A percentile compares a stretch with the other conserved stretches of the same genome.
Evolutionary conservation across 2,888 invertebrate species (phyloP).

Genomic region (Zootermopsis nevadensis): DNA sequence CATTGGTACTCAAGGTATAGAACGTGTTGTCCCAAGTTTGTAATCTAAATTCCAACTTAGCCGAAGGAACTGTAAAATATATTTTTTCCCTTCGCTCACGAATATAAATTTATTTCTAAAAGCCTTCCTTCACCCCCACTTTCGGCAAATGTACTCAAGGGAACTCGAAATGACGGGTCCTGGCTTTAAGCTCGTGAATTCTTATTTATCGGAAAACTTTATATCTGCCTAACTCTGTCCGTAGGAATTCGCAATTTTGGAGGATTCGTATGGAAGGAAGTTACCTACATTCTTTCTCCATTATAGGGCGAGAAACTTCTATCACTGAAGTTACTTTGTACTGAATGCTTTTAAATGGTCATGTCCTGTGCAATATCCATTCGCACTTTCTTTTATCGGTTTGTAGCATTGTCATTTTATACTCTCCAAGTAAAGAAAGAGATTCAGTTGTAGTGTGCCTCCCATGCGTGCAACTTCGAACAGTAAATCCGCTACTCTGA

Average conservation of each 20-base stretch:
- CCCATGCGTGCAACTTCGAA: too few relatives aligned
- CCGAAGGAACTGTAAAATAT: neutral
- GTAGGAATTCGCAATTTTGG: slow-evolving; percentile 19
- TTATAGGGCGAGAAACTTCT: neutral
- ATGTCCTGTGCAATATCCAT: neutral
- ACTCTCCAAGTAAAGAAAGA: neutral
- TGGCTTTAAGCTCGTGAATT: slow-evolving; percentile 5
- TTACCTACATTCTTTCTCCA: slow-evolving; percentile 27
- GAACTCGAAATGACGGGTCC: slow-evolving; percentile 31
- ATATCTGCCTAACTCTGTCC: slow-evolving; percentile 14
- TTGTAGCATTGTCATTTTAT: neutral
- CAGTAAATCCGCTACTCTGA: too few relatives aligned
- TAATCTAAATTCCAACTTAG: neutral
- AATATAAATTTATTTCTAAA: slow-evolving; percentile 28
- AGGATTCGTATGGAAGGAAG: slow-evolving; percentile 10
- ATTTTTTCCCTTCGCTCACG: neutral
- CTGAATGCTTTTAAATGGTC: neutral
- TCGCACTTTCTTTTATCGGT: neutral
- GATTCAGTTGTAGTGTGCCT: too few relatives aligned
- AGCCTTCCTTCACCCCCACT: slow-evolving; percentile 17
- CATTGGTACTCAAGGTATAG: neutral
- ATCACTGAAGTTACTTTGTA: neutral
- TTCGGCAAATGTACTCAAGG: slow-evolving; percentile 32
- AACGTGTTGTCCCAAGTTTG: neutral
- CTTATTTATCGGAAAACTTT: slow-evolving; percentile 36